Evolutionary conservation across 2,797 vertebrate species (phyloP).

Genomic region (Myotis pilosus): DNA sequence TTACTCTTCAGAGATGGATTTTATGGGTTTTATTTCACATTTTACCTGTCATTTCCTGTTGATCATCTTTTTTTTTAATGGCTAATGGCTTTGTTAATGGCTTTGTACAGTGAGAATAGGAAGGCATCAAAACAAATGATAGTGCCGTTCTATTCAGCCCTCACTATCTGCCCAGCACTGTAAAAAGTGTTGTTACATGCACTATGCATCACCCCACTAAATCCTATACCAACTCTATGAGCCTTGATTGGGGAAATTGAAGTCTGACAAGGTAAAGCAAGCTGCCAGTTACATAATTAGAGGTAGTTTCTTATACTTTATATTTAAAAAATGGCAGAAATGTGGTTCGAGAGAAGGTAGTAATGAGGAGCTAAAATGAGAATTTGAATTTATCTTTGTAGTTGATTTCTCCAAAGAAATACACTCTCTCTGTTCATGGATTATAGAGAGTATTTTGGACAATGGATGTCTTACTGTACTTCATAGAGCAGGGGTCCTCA

Average conservation of each 20-base stretch:
- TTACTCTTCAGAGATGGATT: slow-evolving; percentile 54
- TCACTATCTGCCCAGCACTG: not conserved
- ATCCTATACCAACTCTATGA: not conserved
- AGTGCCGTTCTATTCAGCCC: not conserved
- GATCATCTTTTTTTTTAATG: slow-evolving; percentile 10
- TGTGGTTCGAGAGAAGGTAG: not conserved
- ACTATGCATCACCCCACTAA: not conserved
- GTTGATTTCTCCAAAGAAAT: not conserved
- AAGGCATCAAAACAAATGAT: slow-evolving; percentile 36
- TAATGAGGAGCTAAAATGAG: not conserved
- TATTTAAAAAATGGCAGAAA: slow-evolving; percentile 26
- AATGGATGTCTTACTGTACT: not conserved
- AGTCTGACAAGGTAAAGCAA: not conserved
- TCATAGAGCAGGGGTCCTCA: not conserved
- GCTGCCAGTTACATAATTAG: not conserved
- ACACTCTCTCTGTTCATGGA: not conserved
- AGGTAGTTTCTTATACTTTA: not conserved
- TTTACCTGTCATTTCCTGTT: slow-evolving; percentile 62
- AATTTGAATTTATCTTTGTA: not conserved
- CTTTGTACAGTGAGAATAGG: not conserved
- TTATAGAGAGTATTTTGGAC: not conserved
- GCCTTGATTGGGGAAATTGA: not conserved
- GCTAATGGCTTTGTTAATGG: not conserved
- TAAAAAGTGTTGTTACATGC: not conserved
- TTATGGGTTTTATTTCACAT: slow-evolving; percentile 52